Conservation (phyloP, 2,888 invertebrate genomes). For the Amiota mariae region DNA sequence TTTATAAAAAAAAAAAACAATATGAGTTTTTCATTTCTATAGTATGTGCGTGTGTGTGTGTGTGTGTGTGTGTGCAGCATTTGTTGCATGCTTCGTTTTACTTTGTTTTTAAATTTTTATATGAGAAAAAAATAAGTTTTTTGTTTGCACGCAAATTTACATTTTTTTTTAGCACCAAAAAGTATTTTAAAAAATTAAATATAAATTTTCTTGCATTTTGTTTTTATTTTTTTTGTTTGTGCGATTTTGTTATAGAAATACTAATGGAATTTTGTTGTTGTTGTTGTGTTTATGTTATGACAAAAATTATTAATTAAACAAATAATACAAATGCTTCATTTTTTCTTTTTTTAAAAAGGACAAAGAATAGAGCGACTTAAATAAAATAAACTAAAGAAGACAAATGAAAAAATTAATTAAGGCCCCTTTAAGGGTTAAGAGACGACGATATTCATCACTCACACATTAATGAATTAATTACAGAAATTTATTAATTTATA, state of each 20-base stretch:
- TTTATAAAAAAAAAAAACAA: constrained; percentile 13
- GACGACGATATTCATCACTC: no score
- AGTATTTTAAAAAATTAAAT: constrained; percentile 21
- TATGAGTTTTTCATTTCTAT: background rate
- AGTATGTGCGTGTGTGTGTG: background rate
- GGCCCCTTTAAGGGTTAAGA: no score
- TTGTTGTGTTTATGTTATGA: background rate
- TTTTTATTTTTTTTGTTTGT: constrained; percentile 35
- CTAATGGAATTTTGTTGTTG: constrained; percentile 55
- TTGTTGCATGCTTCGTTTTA: background rate
- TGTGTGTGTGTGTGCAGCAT: background rate
- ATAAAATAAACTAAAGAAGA: background rate
- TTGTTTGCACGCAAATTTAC: constrained; percentile 31
- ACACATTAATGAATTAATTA: no score
- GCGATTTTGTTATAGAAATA: constrained; percentile 47
- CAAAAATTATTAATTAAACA: constrained; percentile 4
- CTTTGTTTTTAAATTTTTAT: no score
- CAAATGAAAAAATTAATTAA: no score
- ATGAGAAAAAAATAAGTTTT: background rate
- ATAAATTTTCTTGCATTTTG: constrained; percentile 38
- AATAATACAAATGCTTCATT: constrained; percentile 11
- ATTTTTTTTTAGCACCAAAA: constrained; percentile 31
- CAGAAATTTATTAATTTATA: no score
- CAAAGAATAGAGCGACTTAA: background rate
- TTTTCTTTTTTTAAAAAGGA: background rate